phyloP scores from a whole-genome alignment of 2,797 vertebrate species.

The Epinephelus awoara region DNA sequence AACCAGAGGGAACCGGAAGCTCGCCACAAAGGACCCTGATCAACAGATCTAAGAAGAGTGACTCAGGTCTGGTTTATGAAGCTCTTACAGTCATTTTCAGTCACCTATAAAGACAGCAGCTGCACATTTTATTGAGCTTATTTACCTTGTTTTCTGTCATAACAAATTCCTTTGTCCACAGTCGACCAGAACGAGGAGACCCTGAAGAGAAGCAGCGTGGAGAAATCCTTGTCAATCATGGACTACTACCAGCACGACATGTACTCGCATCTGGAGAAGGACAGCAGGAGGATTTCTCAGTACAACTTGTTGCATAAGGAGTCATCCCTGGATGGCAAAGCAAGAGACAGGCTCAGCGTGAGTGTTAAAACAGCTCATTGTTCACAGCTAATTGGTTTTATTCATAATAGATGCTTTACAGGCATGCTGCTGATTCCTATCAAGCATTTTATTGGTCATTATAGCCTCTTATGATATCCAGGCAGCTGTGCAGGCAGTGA shows the following conservation, averaged over 20 bases:
- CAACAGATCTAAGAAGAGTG: constrained; percentile 76
- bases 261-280: constrained; percentile 83
- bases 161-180: constrained; percentile 5
- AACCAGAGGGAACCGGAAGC: constrained; percentile 75
- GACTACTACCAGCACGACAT: constrained; percentile 87
- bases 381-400: constrained; percentile 13
- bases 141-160: not conserved
- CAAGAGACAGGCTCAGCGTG: constrained; percentile 81
- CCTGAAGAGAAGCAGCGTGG: constrained; percentile 78
- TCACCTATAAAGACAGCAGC: not conserved
- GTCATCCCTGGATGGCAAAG: constrained; percentile 76
- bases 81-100: not conserved
- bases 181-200: constrained; percentile 80
- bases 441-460: constrained; percentile 26
- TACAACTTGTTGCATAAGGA: constrained; percentile 85
- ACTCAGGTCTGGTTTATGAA: constrained; percentile 78
- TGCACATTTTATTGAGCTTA: not conserved
- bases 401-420: constrained; percentile 35
- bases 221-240: constrained; percentile 85
- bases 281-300: constrained; percentile 83
- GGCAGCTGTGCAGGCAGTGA: not conserved
- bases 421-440: constrained; percentile 23
- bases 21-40: constrained; percentile 79
- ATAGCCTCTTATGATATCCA: not conserved
- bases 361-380: constrained; percentile 68